Percentiles rank a stretch among this genome's conserved stretches.
Evolutionary conservation across 2,113 vertebrate genomes (phyloP).

Genomic region (Regulus satrapa): DNA sequence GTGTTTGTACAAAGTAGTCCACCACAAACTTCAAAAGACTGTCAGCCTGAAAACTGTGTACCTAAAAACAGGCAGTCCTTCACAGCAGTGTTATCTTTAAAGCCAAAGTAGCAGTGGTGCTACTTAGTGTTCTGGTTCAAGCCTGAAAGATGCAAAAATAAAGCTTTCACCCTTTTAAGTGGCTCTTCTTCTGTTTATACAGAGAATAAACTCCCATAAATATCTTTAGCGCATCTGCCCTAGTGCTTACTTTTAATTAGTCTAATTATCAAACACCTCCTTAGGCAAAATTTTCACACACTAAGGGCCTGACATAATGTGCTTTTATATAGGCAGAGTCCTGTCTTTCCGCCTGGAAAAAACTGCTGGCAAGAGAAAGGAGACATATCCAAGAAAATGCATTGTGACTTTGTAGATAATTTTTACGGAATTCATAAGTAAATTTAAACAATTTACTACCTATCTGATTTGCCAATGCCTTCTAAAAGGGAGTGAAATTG

Average conservation of each 20-base stretch:
- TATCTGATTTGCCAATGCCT: background rate
- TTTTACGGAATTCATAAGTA: background rate
- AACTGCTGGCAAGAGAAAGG: background rate
- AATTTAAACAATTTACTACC: background rate
- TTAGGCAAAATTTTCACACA: background rate
- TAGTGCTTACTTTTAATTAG: background rate
- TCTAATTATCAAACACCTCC: background rate
- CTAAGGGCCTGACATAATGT: background rate
- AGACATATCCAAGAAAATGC: background rate
- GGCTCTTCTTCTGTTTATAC: background rate
- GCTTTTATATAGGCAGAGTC: background rate
- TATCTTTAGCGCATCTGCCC: background rate
- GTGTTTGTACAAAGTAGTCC: slow-evolving; percentile 17
- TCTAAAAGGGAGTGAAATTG: background rate
- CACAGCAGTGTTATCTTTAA: background rate
- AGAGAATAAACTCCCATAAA: background rate
- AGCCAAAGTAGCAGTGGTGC: background rate
- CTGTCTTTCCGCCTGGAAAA: background rate
- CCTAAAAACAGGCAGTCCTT: background rate
- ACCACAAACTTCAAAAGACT: slow-evolving; percentile 33
- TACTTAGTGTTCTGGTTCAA: background rate
- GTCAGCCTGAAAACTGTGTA: background rate
- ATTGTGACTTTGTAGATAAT: background rate
- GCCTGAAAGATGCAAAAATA: background rate
- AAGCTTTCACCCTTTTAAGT: background rate